Evolutionary conservation across 2,888 invertebrate genomes (phyloP).

Genomic region (Gymnosoma rotundatum): DNA sequence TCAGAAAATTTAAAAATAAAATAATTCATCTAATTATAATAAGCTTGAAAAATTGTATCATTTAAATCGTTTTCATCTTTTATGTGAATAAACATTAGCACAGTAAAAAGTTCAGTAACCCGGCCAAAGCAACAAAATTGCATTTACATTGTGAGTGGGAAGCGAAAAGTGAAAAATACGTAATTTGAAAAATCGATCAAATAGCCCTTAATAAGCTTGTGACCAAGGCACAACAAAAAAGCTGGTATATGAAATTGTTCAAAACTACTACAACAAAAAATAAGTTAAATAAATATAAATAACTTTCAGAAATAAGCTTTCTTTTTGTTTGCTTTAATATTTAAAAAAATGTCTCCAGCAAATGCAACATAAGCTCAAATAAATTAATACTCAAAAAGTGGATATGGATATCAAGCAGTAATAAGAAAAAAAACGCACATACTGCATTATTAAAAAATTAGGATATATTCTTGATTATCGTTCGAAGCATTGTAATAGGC

Average conservation of each 20-base stretch:
- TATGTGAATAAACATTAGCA: neutral
- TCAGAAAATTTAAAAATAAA: conserved; percentile 23
- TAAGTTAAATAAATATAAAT: neutral
- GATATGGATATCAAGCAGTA: neutral
- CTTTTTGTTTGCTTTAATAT: neutral
- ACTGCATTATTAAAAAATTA: conserved; percentile 13
- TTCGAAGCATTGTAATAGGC: conserved; percentile 26
- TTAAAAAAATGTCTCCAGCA: neutral
- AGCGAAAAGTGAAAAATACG: conserved; percentile 31
- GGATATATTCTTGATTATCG: neutral
- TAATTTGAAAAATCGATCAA: conserved; percentile 49
- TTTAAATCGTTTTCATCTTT: neutral
- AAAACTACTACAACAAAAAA: neutral
- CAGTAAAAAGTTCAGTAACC: conserved; percentile 35
- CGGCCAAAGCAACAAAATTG: conserved; percentile 46
- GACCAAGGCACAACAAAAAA: conserved; percentile 42
- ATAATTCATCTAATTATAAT: neutral
- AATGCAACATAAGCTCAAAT: conserved; percentile 8
- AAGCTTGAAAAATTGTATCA: conserved; percentile 27
- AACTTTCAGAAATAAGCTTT: conserved; percentile 3
- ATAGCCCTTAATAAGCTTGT: conserved; percentile 17
- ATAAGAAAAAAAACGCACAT: conserved; percentile 1
- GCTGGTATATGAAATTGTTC: conserved; percentile 8
- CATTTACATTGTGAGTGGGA: conserved; percentile 23
- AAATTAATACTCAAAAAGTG: neutral